Percentiles rank a stretch among this genome's conserved stretches.
Conservation (phyloP, 1,140 invertebrate genomes). For the Diabrotica undecimpunctata region DNA sequence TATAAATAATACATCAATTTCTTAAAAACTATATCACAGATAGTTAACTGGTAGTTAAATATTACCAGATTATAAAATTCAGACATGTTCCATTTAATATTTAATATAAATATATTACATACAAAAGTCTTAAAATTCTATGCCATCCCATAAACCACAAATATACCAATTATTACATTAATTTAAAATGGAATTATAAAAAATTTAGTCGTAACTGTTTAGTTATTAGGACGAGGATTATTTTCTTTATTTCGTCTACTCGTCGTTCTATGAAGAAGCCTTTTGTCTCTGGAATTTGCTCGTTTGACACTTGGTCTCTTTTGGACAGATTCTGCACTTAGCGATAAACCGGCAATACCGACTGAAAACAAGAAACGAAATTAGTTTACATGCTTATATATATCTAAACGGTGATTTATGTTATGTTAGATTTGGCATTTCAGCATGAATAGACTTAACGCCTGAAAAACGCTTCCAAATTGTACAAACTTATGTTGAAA, state of each 20-base stretch:
- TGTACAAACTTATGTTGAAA: too few species aligned
- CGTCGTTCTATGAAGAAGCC: conserved; percentile 62
- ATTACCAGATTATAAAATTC: neutral
- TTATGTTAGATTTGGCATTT: too few species aligned
- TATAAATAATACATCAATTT: conserved; percentile 1
- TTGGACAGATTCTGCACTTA: conserved; percentile 65
- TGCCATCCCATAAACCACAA: neutral
- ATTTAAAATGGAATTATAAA: neutral
- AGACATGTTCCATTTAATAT: neutral
- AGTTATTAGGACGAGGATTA: conserved; percentile 49
- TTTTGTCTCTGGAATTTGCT: conserved; percentile 64
- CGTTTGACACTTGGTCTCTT: conserved; percentile 61
- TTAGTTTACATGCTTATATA: neutral
- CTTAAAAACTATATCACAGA: conserved; percentile 1
- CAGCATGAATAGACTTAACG: too few species aligned
- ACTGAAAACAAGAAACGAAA: conserved; percentile 40
- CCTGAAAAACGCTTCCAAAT: too few species aligned
- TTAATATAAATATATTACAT: neutral
- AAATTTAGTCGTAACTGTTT: conserved; percentile 6
- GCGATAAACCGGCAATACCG: conserved; percentile 58
- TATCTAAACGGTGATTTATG: too few species aligned
- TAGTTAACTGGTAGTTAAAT: neutral
- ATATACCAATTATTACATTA: neutral
- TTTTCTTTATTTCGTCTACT: conserved; percentile 69
- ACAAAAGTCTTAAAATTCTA: conserved; percentile 3